Percentiles rank a stretch among this genome's conserved stretches.
Evolutionary conservation across 2,888 invertebrate genomes (phyloP).

Genomic region (Minunthozetes semirufus): DNA sequence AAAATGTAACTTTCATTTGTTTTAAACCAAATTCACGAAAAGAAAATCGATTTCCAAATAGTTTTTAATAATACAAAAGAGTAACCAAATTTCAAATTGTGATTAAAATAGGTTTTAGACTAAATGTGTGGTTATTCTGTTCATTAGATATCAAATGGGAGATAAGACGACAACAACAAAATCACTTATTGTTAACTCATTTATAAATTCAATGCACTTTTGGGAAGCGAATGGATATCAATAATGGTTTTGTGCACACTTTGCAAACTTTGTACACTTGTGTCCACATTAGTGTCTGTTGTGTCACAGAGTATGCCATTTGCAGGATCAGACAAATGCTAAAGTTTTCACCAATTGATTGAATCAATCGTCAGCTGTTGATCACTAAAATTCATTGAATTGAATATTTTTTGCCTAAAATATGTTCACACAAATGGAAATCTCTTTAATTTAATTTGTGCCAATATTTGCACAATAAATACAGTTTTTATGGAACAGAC

Average conservation of each 20-base stretch:
- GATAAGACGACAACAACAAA: too few species aligned
- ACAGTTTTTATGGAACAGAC: neutral
- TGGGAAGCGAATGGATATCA: neutral
- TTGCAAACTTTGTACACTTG: neutral
- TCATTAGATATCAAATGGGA: too few species aligned
- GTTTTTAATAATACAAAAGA: too few species aligned
- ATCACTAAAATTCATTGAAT: neutral
- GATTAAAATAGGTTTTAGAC: too few species aligned
- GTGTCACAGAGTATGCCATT: neutral
- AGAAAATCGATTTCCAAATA: too few species aligned
- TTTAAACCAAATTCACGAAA: too few species aligned
- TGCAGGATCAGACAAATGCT: neutral
- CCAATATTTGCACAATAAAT: conserved; percentile 2
- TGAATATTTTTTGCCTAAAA: neutral
- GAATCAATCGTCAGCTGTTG: conserved; percentile 1
- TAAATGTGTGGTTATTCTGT: too few species aligned
- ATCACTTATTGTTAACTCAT: too few species aligned
- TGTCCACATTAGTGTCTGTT: neutral
- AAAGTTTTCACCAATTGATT: neutral
- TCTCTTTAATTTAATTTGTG: neutral
- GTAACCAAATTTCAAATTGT: too few species aligned
- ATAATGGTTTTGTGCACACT: neutral
- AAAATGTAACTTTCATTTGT: neutral
- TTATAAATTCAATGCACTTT: too few species aligned
- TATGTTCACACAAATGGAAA: conserved; percentile 13